Base-by-base conservation (phyloP, 2,888 invertebrate genomes). In the Congeria kusceri region DNA sequence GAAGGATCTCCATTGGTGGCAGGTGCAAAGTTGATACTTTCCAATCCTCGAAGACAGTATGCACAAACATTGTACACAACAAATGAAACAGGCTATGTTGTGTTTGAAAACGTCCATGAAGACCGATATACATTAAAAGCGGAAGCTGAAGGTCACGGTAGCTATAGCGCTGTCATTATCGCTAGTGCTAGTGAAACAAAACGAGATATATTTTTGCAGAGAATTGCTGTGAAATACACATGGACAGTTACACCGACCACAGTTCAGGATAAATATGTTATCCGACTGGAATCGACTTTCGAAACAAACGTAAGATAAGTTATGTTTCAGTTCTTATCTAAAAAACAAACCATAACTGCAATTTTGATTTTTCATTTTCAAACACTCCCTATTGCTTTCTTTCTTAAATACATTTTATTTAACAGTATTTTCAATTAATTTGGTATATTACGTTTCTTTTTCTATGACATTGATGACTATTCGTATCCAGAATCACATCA, bases 231-330 rank as follows among this genome's bases (percentile, higher is more conserved):
- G 5, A 85, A 76, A n/a, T 84, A 85, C 56, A 77, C 83, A 1
- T 89, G 87, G 86, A 79, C 80, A 15, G 89, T 88, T 13, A 84
- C 72, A 13, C 86, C 85, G 11, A 86, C 84, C 18, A 74, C 80
- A 18, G 78, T 86, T 29, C 64, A 88, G 70, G 89, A 89, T 68
- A 64, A 69, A 56, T 89, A 89, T 47, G 72, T 78, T 11, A 85
- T 89, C 32, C 82, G 64, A n/a, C 66, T 89, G 27, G 85, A 87
- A 32, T 83, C 87, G 9, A 86, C 86, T 2, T 89, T 89, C 79
- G 86, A 86, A 65, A 85, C 87, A n/a, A 76, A 72, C 59, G 83
- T 83, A 80, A 53, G 13, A 18, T 1, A 1, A 53, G 13, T 53
- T 11, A 39, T 73, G 66, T 61, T 13, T 28, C 28, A 13, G 9